Conservation (phyloP, 2,888 invertebrate species). For the Trachelus iudaicus region DNA sequence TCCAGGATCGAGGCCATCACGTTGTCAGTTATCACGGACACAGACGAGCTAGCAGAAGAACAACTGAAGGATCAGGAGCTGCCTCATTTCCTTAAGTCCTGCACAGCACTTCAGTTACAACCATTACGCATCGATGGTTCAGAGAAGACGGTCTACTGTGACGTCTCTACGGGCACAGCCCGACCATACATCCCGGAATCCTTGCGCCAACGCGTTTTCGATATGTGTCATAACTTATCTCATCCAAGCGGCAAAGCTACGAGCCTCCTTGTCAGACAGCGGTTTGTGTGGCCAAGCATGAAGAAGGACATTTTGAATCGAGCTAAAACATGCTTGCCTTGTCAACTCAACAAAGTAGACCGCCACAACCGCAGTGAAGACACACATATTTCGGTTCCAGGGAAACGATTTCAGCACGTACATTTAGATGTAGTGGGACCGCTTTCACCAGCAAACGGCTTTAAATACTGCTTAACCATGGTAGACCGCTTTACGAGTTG, state of each 20-base stretch:
- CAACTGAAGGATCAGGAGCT: constrained; percentile 16
- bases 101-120: constrained; percentile 9
- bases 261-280: no score
- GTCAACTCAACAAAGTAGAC: no score
- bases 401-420: no score
- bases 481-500: no score
- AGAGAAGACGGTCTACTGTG: constrained; percentile 19
- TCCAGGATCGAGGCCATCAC: constrained; percentile 18
- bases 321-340: no score
- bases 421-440: no score
- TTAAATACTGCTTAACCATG: no score
- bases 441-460: no score
- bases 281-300: no score
- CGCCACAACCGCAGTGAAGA: no score
- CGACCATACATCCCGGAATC: constrained; percentile 28
- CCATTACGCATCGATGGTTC: not conserved
- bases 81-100: not conserved
- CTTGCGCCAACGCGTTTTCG: constrained; percentile 24
- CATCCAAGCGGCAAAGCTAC: constrained; percentile 11
- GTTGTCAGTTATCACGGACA: constrained; percentile 5
- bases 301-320: no score
- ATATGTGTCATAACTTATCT: not conserved
- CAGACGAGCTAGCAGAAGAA: constrained; percentile 1
- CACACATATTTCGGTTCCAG: no score
- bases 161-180: constrained; percentile 17